Conservation (phyloP, 2,797 vertebrate genomes). For the Hydrolagus colliei region DNA sequence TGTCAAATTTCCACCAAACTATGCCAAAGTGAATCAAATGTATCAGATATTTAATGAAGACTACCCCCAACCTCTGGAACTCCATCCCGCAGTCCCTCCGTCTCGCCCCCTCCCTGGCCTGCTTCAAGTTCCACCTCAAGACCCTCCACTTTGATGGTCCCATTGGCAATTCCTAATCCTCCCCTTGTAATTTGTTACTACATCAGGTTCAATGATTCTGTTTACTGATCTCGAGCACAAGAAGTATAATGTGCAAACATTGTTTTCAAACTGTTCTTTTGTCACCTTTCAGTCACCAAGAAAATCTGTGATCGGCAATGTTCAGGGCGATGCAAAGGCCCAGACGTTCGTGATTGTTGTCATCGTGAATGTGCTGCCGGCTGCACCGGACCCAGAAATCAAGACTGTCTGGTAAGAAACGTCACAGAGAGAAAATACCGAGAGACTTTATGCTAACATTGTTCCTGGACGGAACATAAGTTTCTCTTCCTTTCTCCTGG, state of each 20-base stretch:
- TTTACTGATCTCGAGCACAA: background rate
- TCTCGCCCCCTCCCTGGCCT: no score
- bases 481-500: background rate
- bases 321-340: constrained; percentile 80
- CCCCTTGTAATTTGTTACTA: background rate
- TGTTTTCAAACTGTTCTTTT: constrained; percentile 27
- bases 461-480: no score
- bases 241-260: background rate
- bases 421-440: background rate
- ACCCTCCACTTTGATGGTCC: no score
- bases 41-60: no score
- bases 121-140: no score
- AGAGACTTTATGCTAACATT: background rate
- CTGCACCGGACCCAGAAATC: constrained; percentile 82
- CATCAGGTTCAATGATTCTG: background rate
- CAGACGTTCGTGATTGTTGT: constrained; percentile 83
- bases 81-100: no score
- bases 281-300: constrained; percentile 73
- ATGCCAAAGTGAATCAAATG: no score
- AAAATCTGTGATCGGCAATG: constrained; percentile 90
- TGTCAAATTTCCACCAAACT: no score
- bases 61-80: no score
- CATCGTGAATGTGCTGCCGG: constrained; percentile 90
- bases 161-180: no score
- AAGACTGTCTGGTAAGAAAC: constrained; percentile 82